Conservation (phyloP, 2,888 invertebrate genomes). For the Amblyteles armatorius region DNA sequence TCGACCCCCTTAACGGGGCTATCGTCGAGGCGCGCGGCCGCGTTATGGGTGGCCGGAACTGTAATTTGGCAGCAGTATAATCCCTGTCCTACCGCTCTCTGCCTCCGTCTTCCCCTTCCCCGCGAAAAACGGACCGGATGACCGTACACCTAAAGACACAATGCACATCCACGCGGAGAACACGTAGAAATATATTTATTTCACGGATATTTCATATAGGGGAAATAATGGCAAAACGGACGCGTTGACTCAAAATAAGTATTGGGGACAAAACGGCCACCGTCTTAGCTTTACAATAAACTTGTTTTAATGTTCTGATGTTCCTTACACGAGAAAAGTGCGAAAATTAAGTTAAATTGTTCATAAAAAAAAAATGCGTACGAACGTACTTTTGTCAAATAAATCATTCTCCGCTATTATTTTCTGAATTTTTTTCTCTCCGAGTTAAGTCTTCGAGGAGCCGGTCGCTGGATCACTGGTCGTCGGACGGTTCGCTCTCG, state of each 20-base stretch:
- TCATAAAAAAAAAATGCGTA: background rate
- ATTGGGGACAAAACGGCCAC: no score
- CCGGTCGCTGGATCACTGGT: background rate
- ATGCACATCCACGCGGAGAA: conserved; percentile 63
- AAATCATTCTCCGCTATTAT: background rate
- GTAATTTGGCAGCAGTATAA: conserved; percentile 84
- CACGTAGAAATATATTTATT: conserved; percentile 64
- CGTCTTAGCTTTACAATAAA: no score
- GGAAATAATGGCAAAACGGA: no score
- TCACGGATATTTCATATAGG: no score
- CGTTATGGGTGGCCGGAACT: conserved; percentile 81
- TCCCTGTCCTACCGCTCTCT: conserved; percentile 66
- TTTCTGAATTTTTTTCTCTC: background rate
- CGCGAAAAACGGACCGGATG: conserved; percentile 30
- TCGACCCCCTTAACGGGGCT: conserved; percentile 65
- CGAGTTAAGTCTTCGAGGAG: background rate
- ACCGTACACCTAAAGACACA: conserved; percentile 2
- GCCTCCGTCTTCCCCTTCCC: background rate
- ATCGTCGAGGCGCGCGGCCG: conserved; percentile 72
- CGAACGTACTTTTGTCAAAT: background rate
- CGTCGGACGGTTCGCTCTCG: background rate
- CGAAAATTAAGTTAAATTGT: no score
- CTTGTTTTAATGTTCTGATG: no score
- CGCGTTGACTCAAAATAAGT: no score
- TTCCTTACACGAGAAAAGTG: no score